Evolutionary conservation across 2,113 vertebrate species (phyloP).

Genomic region (Alosa alosa): DNA sequence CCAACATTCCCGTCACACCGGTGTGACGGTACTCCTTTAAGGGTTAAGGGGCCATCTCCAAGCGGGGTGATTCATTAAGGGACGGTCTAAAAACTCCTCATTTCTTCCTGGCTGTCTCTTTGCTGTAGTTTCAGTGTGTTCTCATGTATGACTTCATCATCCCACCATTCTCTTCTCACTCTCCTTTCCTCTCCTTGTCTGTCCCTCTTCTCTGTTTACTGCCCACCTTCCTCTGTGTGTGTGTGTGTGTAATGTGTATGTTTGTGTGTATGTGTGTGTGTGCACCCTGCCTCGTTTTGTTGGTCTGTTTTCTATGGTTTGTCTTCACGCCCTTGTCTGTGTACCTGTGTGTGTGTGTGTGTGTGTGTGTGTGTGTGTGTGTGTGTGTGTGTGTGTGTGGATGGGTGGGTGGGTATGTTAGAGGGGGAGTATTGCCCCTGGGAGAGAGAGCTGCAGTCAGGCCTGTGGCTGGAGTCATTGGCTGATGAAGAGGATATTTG

Average conservation of each 20-base stretch:
- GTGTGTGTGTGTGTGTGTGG: constrained; percentile 45
- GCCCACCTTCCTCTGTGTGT: constrained; percentile 21
- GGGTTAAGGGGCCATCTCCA: too few relatives aligned
- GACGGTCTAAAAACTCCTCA: background rate
- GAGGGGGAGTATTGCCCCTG: constrained; percentile 93
- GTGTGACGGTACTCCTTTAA: too few relatives aligned
- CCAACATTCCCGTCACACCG: too few relatives aligned
- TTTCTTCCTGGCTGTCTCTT: background rate
- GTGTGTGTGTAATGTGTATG: constrained; percentile 25
- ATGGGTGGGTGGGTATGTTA: constrained; percentile 61
- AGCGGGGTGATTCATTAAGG: background rate
- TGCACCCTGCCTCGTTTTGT: background rate
- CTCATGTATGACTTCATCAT: constrained; percentile 19
- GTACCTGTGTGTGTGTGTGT: constrained; percentile 32
- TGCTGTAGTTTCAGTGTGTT: background rate
- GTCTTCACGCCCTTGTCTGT: background rate
- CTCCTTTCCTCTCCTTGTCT: constrained; percentile 32
- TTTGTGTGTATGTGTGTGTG: constrained; percentile 11
- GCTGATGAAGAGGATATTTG: constrained; percentile 86
- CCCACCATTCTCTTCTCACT: constrained; percentile 40
- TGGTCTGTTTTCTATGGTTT: background rate
- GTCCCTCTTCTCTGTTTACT: constrained; percentile 24
- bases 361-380: constrained; percentile 40
- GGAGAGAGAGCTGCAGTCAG: constrained; percentile 88
- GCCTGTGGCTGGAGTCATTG: constrained; percentile 84